Evolutionary conservation across 1,140 invertebrate species (phyloP).

Genomic region (Brachionus paranguensis): DNA sequence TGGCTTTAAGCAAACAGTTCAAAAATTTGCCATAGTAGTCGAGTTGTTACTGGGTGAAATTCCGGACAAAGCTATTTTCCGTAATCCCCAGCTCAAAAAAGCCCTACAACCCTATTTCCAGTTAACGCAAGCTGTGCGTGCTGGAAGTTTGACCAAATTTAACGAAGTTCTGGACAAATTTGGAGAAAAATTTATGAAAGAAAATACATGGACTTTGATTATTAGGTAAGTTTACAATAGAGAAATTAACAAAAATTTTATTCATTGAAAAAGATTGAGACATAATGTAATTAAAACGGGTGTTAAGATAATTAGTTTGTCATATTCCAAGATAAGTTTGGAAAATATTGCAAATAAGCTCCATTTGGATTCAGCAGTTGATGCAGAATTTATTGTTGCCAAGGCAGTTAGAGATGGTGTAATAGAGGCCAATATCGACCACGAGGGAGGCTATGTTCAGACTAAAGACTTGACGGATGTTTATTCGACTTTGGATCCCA

Average conservation of each 20-base stretch:
- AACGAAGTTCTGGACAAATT: slow-evolving; percentile 81
- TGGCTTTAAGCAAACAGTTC: slow-evolving; percentile 94
- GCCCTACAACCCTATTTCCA: slow-evolving; percentile 91
- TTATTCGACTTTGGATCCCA: slow-evolving; percentile 92
- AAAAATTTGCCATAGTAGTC: slow-evolving; percentile 90
- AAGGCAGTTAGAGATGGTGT: slow-evolving; percentile 98
- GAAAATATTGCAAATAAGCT: slow-evolving; percentile 88
- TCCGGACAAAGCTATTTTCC: slow-evolving; percentile 69
- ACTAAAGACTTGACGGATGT: slow-evolving; percentile 94
- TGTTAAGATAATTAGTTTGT: slow-evolving; percentile 87
- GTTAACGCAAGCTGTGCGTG: slow-evolving; percentile 80
- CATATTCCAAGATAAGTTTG: slow-evolving; percentile 91
- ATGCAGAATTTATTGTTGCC: slow-evolving; percentile 97
- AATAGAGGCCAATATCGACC: slow-evolving; percentile 91
- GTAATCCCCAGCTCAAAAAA: slow-evolving; percentile 75
- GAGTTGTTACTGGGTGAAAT: slow-evolving; percentile 93
- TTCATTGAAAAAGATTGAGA: slow-evolving; percentile 59
- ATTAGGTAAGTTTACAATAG: slow-evolving; percentile 53
- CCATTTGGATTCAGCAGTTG: slow-evolving; percentile 83
- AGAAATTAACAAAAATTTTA: neutral
- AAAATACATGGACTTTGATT: slow-evolving; percentile 90
- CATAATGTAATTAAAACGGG: slow-evolving; percentile 99
- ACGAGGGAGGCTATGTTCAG: slow-evolving; percentile 89
- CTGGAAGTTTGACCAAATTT: slow-evolving; percentile 88
- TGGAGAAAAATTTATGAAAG: slow-evolving; percentile 58